phyloP scores from a whole-genome alignment of 2,113 vertebrate species.

The Ginglymostoma cirratum region DNA sequence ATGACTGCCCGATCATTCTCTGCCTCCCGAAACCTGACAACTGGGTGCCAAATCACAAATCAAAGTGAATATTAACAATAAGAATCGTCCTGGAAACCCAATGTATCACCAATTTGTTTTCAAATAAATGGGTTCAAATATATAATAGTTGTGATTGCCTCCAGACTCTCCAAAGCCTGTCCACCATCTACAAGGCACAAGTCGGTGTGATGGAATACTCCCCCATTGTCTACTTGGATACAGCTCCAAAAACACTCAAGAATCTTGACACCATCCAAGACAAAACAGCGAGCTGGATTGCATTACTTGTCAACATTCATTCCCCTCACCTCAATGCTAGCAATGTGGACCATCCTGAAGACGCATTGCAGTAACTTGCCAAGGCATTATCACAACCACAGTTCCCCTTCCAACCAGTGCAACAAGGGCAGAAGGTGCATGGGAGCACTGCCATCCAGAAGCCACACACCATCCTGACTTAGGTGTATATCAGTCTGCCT shows the following conservation, averaged over 20 bases:
- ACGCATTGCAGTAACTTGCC: too few relatives aligned
- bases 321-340: neutral
- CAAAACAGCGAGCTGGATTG: neutral
- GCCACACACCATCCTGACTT: neutral
- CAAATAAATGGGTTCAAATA: neutral
- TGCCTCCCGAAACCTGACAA: neutral
- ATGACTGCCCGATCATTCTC: neutral
- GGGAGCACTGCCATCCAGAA: too few relatives aligned
- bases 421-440: too few relatives aligned
- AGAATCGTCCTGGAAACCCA: neutral
- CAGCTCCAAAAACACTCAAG: neutral
- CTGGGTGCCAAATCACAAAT: neutral
- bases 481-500: neutral
- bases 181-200: neutral
- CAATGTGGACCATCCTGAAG: neutral
- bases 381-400: neutral
- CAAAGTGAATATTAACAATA: neutral
- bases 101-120: neutral
- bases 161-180: neutral
- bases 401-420: neutral
- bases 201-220: neutral
- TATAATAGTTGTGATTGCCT: neutral
- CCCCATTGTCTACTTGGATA: neutral
- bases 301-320: neutral
- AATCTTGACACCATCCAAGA: neutral